Percentiles rank a stretch among this genome's conserved stretches.
phyloP scores from a whole-genome alignment of 2,113 vertebrate genomes.

The Solea solea region DNA sequence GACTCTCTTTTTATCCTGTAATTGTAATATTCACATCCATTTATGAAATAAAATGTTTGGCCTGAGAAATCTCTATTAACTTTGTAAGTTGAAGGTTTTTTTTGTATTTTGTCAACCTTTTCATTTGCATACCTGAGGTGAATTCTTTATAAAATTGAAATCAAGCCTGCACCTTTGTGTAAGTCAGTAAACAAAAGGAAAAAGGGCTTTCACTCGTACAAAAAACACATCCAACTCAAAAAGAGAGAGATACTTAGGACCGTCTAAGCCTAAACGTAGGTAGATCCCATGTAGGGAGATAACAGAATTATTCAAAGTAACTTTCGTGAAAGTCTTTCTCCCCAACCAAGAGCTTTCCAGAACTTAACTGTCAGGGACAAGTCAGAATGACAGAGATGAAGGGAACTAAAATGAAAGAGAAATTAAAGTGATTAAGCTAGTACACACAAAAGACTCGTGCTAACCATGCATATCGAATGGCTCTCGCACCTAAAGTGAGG shows the following conservation, averaged over 20 bases:
- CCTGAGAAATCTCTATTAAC: too few species aligned
- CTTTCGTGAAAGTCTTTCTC: not conserved
- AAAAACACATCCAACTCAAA: not conserved
- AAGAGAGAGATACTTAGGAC: not conserved
- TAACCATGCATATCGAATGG: conserved; percentile 70
- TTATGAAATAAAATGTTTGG: too few species aligned
- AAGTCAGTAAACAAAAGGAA: not conserved
- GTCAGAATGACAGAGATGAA: conserved; percentile 47
- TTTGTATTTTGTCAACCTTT: not conserved
- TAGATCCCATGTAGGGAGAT: not conserved
- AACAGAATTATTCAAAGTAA: not conserved
- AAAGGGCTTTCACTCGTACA: conserved; percentile 3
- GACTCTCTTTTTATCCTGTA: not conserved
- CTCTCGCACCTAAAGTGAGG: conserved; percentile 72
- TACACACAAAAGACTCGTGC: conserved; percentile 59
- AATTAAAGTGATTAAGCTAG: conserved; percentile 68
- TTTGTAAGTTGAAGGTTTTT: too few species aligned
- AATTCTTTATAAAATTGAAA: not conserved
- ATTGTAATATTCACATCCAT: not conserved
- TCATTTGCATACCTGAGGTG: not conserved
- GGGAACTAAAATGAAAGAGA: conserved; percentile 48
- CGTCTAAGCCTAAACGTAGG: not conserved
- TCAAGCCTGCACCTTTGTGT: not conserved
- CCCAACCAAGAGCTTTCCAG: not conserved
- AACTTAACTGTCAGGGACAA: conserved; percentile 40